A percentile compares a stretch with the other conserved stretches of the same genome.
Evolutionary conservation across 2,113 vertebrate genomes (phyloP).

Genomic region (Callopanchax toddi): DNA sequence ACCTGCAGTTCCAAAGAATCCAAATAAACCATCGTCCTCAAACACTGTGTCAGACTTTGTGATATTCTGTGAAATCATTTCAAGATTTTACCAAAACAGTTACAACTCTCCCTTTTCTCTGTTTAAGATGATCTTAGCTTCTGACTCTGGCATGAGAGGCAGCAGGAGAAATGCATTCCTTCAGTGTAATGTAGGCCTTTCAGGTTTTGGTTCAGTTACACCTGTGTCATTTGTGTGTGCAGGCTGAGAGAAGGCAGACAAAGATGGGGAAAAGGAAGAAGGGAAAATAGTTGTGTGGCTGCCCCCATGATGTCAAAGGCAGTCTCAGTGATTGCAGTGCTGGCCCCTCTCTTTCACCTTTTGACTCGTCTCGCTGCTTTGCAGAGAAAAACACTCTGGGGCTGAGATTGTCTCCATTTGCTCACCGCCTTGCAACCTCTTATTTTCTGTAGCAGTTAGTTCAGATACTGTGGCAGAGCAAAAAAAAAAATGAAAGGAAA

Average conservation of each 20-base stretch:
- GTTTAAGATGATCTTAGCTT: not conserved
- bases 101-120: too few relatives aligned
- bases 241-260: constrained; percentile 18
- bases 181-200: too few relatives aligned
- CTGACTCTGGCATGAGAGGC: not conserved
- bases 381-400: constrained; percentile 37
- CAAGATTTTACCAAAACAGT: too few relatives aligned
- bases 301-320: constrained; percentile 24
- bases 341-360: constrained; percentile 44
- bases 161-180: too few relatives aligned
- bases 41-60: too few relatives aligned
- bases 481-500: not conserved
- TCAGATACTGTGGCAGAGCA: constrained; percentile 14
- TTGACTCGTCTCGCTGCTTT: constrained; percentile 12
- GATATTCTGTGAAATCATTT: too few relatives aligned
- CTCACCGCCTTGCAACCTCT: constrained; percentile 36
- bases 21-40: too few relatives aligned
- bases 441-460: constrained; percentile 34
- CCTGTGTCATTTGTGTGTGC: constrained; percentile 13
- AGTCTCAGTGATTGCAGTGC: constrained; percentile 36
- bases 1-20: too few relatives aligned
- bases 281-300: constrained; percentile 7
- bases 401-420: constrained; percentile 40
- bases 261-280: constrained; percentile 13
- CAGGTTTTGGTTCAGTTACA: not conserved